These are phyloP conservation scores for Uria lomvia DNA, from an alignment of 2,113 vertebrate species.

Conservation along the genomic window DNA sequence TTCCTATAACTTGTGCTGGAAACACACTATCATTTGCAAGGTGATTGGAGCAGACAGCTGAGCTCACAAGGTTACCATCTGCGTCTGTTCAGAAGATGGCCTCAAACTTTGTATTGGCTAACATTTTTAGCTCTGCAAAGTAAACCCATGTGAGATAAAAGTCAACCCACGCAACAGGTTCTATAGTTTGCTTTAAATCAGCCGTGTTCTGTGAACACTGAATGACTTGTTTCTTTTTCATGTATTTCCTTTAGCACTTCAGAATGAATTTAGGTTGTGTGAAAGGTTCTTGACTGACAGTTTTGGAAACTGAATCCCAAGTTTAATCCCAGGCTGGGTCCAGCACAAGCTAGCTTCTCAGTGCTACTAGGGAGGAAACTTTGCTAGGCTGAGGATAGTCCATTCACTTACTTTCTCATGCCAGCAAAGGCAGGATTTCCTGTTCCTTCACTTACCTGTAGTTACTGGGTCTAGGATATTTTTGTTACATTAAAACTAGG, in stretches of 20 bases:
- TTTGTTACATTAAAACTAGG: not conserved
- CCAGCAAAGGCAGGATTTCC: not conserved
- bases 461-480: not conserved
- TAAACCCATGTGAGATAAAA: constrained; percentile 22
- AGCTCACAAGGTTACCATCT: constrained; percentile 47
- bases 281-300: not conserved
- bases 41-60: not conserved
- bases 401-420: not conserved
- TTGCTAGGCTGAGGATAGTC: not conserved
- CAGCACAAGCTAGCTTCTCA: not conserved
- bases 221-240: not conserved
- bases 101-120: not conserved
- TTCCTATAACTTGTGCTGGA: not conserved
- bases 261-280: not conserved
- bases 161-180: not conserved
- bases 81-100: not conserved
- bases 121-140: constrained; percentile 22
- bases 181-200: constrained; percentile 10
- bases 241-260: not conserved
- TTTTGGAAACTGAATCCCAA: not conserved
- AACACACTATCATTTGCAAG: not conserved
- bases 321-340: not conserved
- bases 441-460: not conserved
- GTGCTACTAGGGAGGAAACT: not conserved
- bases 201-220: not conserved